Evolutionary conservation across 2,888 invertebrate species (phyloP), one percentile per base, ranked within the genome.

Genomic region (Aphrophora alni): DNA sequence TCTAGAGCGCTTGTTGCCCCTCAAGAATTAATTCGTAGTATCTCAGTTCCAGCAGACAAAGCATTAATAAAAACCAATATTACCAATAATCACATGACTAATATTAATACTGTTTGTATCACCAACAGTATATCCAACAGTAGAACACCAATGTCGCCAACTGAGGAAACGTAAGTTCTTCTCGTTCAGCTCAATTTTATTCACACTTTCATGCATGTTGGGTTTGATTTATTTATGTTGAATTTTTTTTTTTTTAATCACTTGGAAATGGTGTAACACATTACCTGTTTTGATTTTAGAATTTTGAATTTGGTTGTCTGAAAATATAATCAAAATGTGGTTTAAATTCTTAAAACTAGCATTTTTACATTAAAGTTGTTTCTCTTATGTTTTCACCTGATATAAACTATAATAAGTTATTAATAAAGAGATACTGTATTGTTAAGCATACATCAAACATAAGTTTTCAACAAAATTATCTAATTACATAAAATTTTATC

Each of bases 1-100:
- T 89, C 92, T 68, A 90, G 92, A 84, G 85, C 87, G 10, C 88
- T 93, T 84, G 88, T 91, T 73, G 87, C 91, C 83, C 88, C 90
- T n/a, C 93, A 94, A 79, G 97, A 97, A 87, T 95, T 95, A 87
- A 94, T 92, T 84, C 91, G 97, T 82, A 97, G 97, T 86, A 94
- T 96, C 84, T 97, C 97, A 0, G 95, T 97, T 0, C 97, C 97
- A 0, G 94, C 94, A 0, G 96, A 96, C 85, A 93, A 95, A 85
- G 89, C 92, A 10, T 88, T 86, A 38, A 83, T 85, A 51, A 83
- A 85, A 51, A 85, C 85, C 26, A 84, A 84, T 75, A 81, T 81
- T 12, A 70, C 44, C 27, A 71, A 70, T 72, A 77, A 77, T 72
- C 77, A 77, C 68, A 80, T 69, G 24, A 76, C 33, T 70, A 68